Evolutionary conservation across 2,888 invertebrate genomes (phyloP).

Genomic region (Amphimallon solstitiale): DNA sequence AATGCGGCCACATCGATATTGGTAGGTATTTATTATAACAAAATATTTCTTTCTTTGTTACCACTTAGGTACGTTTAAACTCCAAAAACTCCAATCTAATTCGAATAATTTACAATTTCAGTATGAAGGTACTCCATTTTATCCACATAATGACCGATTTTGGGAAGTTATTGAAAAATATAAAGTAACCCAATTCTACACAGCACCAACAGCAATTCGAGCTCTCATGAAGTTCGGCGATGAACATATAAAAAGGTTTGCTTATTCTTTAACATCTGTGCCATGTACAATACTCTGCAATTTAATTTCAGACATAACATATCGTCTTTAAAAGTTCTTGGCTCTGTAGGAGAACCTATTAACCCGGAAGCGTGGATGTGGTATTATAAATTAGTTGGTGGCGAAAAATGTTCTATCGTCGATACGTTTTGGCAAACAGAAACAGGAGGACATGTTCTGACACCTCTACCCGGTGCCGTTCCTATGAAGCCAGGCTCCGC

Average conservation of each 20-base stretch:
- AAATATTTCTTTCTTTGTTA: neutral
- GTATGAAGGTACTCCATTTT: conserved; percentile 98
- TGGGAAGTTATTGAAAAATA: conserved; percentile 95
- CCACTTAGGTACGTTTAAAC: neutral
- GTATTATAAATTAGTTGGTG: conserved; percentile 89
- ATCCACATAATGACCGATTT: conserved; percentile 91
- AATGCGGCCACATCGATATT: conserved; percentile 95
- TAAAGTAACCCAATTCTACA: conserved; percentile 95
- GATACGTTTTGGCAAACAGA: conserved; percentile 99
- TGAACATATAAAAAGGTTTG: conserved; percentile 79
- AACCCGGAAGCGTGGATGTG: conserved; percentile 98
- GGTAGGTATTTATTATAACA: conserved; percentile 68
- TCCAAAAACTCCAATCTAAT: too few species aligned
- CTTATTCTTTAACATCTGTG: conserved; percentile 39
- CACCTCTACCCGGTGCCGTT: conserved; percentile 94
- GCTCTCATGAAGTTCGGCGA: conserved; percentile 96
- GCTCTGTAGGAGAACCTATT: conserved; percentile 98
- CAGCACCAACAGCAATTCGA: conserved; percentile 97
- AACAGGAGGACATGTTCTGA: conserved; percentile 97
- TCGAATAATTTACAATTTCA: conserved; percentile 60
- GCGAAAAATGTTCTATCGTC: conserved; percentile 87
- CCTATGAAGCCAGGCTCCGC: conserved; percentile 99
- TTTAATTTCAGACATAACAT: conserved; percentile 70
- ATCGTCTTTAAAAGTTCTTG: conserved; percentile 80
- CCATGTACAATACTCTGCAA: neutral